Conservation (phyloP, 1,140 invertebrate species). For the Cydia strobilella region DNA sequence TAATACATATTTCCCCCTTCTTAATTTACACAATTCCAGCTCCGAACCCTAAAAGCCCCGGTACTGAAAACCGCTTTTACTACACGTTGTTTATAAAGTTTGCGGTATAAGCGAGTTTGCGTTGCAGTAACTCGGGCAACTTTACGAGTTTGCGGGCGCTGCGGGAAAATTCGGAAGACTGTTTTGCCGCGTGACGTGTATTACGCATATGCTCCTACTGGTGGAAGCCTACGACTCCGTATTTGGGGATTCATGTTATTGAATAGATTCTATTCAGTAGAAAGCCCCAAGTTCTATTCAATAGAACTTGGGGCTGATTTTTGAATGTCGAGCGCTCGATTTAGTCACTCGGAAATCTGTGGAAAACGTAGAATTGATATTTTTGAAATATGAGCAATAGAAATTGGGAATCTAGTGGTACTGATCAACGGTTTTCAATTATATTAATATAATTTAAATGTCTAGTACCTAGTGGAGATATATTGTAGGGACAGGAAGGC, state of each 20-base stretch:
- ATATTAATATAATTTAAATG: too few relatives aligned
- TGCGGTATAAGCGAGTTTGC: constrained; percentile 32
- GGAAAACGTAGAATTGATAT: too few relatives aligned
- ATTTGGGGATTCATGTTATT: neutral
- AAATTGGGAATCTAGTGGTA: too few relatives aligned
- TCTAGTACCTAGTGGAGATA: too few relatives aligned
- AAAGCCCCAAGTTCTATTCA: too few relatives aligned
- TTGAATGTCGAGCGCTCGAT: too few relatives aligned
- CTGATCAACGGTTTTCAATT: too few relatives aligned
- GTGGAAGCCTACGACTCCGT: neutral
- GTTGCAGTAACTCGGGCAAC: constrained; percentile 23
- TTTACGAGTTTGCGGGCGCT: constrained; percentile 24
- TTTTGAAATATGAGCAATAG: too few relatives aligned
- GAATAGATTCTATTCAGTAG: too few relatives aligned
- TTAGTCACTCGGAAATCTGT: too few relatives aligned
- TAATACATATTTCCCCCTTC: neutral
- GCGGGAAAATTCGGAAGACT: constrained; percentile 28
- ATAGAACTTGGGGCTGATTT: too few relatives aligned
- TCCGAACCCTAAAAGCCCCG: neutral
- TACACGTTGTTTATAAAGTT: constrained; percentile 28
- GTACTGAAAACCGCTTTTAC: neutral
- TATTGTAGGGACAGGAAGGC: too few relatives aligned
- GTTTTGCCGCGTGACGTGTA: constrained; percentile 12
- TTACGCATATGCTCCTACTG: neutral
- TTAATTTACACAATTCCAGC: neutral